A percentile compares a stretch with the other conserved stretches of the same genome.
These are phyloP conservation scores for Bombus pyrosoma DNA, from an alignment of 1,140 invertebrate species.

Conservation along the genomic window DNA sequence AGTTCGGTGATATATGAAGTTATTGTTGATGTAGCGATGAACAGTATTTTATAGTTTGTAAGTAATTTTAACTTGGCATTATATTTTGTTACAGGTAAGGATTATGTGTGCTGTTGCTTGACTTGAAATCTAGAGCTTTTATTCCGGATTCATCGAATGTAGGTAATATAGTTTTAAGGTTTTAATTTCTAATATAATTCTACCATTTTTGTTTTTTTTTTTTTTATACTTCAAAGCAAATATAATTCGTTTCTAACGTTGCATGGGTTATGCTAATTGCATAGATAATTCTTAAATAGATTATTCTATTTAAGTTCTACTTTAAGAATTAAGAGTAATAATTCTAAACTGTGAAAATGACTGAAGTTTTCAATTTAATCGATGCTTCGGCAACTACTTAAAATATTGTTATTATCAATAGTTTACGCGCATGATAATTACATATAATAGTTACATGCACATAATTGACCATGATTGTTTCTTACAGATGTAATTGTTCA, in stretches of 20 bases:
- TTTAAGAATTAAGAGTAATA: no score
- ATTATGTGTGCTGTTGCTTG: neutral
- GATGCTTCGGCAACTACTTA: no score
- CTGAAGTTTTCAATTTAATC: no score
- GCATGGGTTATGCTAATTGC: neutral
- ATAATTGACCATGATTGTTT: neutral
- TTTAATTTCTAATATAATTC: neutral
- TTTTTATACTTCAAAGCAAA: neutral
- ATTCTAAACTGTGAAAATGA: neutral
- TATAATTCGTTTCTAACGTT: neutral
- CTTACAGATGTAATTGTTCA: neutral
- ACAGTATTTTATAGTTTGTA: no score
- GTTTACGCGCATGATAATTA: no score
- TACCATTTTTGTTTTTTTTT: neutral
- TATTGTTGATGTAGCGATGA: no score
- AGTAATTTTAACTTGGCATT: neutral
- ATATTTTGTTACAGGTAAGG: conserved; percentile 71
- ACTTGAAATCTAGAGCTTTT: neutral
- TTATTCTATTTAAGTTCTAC: no score
- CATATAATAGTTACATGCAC: neutral
- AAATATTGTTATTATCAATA: neutral
- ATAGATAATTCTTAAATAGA: neutral
- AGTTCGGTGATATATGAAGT: neutral
- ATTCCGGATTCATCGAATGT: neutral
- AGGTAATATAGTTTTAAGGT: neutral